Evolutionary conservation across 2,888 invertebrate species (phyloP).

Genomic region (Hipparchia semele): DNA sequence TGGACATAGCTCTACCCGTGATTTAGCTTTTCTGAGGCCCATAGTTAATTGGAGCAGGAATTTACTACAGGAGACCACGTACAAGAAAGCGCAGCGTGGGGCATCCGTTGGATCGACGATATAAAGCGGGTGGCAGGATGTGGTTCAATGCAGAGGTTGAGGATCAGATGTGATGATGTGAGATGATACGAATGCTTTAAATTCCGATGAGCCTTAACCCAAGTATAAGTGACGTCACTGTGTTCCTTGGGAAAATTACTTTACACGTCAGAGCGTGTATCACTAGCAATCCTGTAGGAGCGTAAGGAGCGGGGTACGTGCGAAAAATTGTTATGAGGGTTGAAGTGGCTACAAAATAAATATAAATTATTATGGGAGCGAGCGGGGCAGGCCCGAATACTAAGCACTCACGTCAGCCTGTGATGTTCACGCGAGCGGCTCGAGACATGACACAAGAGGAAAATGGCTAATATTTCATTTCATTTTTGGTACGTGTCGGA

Average conservation of each 20-base stretch:
- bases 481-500: conserved; percentile 5
- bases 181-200: too few species aligned
- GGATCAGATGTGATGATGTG: too few species aligned
- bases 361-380: conserved; percentile 36
- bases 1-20: too few species aligned
- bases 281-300: conserved; percentile 28
- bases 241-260: conserved; percentile 25
- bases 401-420: conserved; percentile 25
- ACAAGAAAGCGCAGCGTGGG: too few species aligned
- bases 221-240: neutral
- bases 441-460: neutral
- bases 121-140: too few species aligned
- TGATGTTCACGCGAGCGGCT: conserved; percentile 23
- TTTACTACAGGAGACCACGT: too few species aligned
- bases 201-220: too few species aligned
- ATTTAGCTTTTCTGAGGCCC: too few species aligned
- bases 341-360: conserved; percentile 39
- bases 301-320: conserved; percentile 30
- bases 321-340: conserved; percentile 36
- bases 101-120: too few species aligned
- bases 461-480: conserved; percentile 2
- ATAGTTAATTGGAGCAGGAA: too few species aligned
- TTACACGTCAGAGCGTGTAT: conserved; percentile 26
- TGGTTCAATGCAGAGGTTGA: too few species aligned
- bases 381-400: conserved; percentile 14